Evolutionary conservation across 2,888 invertebrate genomes (phyloP).

Genomic region (Linyphia triangularis): DNA sequence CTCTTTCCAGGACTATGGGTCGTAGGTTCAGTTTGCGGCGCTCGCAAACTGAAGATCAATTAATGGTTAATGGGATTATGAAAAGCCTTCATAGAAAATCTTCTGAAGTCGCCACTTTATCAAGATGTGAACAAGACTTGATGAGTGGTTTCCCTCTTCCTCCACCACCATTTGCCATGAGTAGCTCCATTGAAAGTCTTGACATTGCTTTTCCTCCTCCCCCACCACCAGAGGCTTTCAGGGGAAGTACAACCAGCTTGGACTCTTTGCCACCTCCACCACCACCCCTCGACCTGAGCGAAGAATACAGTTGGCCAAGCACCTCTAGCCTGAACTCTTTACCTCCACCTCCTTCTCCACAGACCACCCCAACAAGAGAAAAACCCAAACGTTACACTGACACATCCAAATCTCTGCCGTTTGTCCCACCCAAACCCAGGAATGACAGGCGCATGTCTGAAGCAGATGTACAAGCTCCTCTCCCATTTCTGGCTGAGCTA

Average conservation of each 20-base stretch:
- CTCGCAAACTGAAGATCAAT: conserved; percentile 76
- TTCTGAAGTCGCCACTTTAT: conserved; percentile 44
- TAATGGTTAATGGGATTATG: conserved; percentile 63
- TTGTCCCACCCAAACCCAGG: conserved; percentile 74
- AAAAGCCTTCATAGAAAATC: conserved; percentile 64
- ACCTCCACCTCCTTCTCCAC: conserved; percentile 77
- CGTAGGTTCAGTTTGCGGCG: conserved; percentile 74
- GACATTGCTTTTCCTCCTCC: conserved; percentile 77
- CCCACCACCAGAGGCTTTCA: conserved; percentile 78
- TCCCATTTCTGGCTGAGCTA: conserved; percentile 76
- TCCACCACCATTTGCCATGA: conserved; percentile 84
- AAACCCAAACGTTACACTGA: conserved; percentile 49
- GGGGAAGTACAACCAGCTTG: conserved; percentile 69
- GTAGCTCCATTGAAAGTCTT: conserved; percentile 70
- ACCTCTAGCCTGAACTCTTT: conserved; percentile 76
- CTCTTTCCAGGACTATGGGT: conserved; percentile 63
- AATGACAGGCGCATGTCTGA: conserved; percentile 72
- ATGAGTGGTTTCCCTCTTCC: conserved; percentile 83
- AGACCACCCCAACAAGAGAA: conserved; percentile 69
- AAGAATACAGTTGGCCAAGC: conserved; percentile 76
- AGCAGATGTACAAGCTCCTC: conserved; percentile 73
- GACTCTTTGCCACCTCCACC: conserved; percentile 77
- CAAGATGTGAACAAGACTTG: conserved; percentile 3
- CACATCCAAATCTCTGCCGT: conserved; percentile 46
- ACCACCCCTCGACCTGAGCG: conserved; percentile 76